phyloP scores from a whole-genome alignment of 2,797 vertebrate genomes.

The Hoplostethus atlanticus region DNA sequence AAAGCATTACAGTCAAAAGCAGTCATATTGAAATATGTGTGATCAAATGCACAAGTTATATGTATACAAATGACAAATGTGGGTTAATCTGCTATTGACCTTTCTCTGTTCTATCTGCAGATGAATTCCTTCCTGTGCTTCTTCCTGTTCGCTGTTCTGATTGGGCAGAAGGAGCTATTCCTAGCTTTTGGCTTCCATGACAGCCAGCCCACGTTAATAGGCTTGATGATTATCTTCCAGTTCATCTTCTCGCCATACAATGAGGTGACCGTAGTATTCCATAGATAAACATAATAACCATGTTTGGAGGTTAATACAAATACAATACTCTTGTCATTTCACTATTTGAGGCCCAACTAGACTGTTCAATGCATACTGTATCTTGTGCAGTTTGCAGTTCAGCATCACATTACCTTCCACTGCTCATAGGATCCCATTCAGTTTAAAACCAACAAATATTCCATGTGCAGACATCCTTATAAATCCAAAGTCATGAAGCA shows the following conservation, averaged over 20 bases:
- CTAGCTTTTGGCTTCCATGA: constrained; percentile 95
- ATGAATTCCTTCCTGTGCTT: constrained; percentile 99
- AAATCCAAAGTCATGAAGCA: no score
- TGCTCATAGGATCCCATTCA: not conserved
- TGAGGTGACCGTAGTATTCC: constrained; percentile 86
- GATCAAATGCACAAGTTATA: not conserved
- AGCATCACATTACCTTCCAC: not conserved
- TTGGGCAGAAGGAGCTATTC: constrained; percentile 95
- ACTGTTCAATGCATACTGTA: not conserved
- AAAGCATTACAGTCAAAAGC: not conserved
- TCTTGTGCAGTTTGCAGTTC: not conserved
- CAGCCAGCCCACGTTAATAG: constrained; percentile 95
- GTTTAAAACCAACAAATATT: not conserved
- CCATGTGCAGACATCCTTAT: not conserved
- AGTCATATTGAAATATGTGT: not conserved
- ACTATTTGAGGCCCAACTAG: not conserved
- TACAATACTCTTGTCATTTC: not conserved
- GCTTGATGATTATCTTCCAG: constrained; percentile 99
- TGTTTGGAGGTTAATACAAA: not conserved
- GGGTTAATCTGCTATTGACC: not conserved
- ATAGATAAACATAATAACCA: not conserved
- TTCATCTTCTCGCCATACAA: constrained; percentile 99
- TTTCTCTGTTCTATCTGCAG: constrained; percentile 74
- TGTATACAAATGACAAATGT: not conserved
- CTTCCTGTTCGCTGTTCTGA: constrained; percentile 95